A percentile compares a stretch with the other conserved stretches of the same genome.
These are phyloP conservation scores for Brachypalpus laphriformis DNA, from an alignment of 2,888 invertebrate species.

Conservation along the genomic window DNA sequence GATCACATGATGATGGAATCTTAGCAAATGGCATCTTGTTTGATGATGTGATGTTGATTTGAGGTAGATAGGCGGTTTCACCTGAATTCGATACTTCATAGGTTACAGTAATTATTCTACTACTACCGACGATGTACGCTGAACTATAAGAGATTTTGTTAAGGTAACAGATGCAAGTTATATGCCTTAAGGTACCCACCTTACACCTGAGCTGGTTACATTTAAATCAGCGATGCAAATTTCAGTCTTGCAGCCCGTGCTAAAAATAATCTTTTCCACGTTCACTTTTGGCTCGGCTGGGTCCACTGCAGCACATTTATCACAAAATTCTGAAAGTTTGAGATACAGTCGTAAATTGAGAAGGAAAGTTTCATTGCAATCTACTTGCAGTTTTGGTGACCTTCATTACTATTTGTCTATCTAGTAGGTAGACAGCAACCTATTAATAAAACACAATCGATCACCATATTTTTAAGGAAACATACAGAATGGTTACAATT, in stretches of 20 bases:
- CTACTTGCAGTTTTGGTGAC: too few species aligned
- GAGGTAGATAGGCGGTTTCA: slow-evolving; percentile 84
- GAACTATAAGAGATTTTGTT: slow-evolving; percentile 74
- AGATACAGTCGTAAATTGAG: too few species aligned
- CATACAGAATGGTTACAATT: too few species aligned
- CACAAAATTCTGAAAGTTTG: slow-evolving; percentile 79
- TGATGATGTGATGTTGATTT: slow-evolving; percentile 83
- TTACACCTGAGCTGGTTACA: slow-evolving; percentile 77
- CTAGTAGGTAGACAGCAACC: too few species aligned
- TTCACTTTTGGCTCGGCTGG: slow-evolving; percentile 79
- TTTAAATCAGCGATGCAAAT: slow-evolving; percentile 81
- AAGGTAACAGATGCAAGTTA: background rate
- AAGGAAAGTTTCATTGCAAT: too few species aligned
- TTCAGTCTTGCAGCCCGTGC: slow-evolving; percentile 81
- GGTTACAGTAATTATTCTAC: slow-evolving; percentile 78
- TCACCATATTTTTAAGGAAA: too few species aligned
- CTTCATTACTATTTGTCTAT: too few species aligned
- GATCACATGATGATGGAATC: slow-evolving; percentile 80
- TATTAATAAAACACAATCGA: too few species aligned
- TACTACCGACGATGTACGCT: slow-evolving; percentile 80
- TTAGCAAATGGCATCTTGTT: slow-evolving; percentile 80
- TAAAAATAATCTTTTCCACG: slow-evolving; percentile 81
- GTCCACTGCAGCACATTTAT: slow-evolving; percentile 81
- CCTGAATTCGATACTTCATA: slow-evolving; percentile 82
- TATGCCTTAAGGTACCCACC: slow-evolving; percentile 75